Evolutionary conservation across 1,140 invertebrate species (phyloP), one percentile per base, ranked within the genome.

Genomic region (Diabrotica undecimpunctata): DNA sequence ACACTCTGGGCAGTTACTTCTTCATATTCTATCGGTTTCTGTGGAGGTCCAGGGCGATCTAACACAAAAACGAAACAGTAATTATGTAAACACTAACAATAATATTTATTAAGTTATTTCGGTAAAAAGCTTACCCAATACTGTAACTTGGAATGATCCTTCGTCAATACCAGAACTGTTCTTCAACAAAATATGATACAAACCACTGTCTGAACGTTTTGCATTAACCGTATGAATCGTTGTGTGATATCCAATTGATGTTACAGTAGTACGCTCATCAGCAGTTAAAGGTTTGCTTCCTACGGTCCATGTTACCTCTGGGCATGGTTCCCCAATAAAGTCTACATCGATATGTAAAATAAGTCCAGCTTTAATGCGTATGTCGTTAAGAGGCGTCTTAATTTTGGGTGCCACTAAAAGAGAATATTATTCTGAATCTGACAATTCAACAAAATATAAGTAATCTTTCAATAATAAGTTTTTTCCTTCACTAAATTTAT

Each of bases 1-100:
- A 97, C 94, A 53, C 92, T 93, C 79, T 96, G 94, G 50, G 91
- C 89, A 13, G 93, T 96, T 12, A 98, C 91, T 80, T 97, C 94
- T 78, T 96, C 94, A 71, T 96, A 96, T 72, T 90, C 88, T n/a
- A 98, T 82, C 37, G 95, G 94, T 68, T 89, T 90, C 79, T 92
- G 84, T 64, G 94, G 91, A 66, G 93, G 86, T 75, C 87, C 88
- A 51, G 94, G 95, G 67, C 91, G 88, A 79, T 95, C 93, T 83
- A 68, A 52, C 73, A 25, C 1, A 25, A 25, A 59, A 66, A 55
- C 64, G 57, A 61, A 55, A 10, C 54, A 54, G 8, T 41, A 11
- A 68, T 54, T 25, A 25, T 25, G 25, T 25, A 25, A 25, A 25
- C 25, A 25, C 25, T 25, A 25, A 4, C 25, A 25, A 25, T 25